A percentile compares a stretch with the other conserved stretches of the same genome.
Conservation (phyloP, 2,888 invertebrate genomes). For the Drosophila barbarae region DNA sequence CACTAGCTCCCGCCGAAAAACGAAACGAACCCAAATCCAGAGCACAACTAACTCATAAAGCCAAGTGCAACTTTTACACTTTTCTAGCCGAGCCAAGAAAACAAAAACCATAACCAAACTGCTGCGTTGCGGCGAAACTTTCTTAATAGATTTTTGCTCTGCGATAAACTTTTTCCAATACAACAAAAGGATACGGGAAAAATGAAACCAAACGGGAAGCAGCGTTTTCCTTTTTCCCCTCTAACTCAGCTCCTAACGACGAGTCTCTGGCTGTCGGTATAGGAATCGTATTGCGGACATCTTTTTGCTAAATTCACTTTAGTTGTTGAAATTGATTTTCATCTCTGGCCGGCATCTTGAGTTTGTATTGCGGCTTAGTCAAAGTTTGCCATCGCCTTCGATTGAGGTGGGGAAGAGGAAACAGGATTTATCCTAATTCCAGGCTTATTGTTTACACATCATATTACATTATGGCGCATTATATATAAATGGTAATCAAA, state of each 20-base stretch:
- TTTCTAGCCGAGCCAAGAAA: conserved; percentile 46
- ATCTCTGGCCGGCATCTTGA: conserved; percentile 60
- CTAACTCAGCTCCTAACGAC: conserved; percentile 25
- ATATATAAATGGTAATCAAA: conserved; percentile 36
- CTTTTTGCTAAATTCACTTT: conserved; percentile 48
- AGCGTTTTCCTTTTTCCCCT: conserved; percentile 11
- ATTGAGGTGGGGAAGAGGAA: conserved; percentile 10
- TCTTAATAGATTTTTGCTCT: conserved; percentile 69
- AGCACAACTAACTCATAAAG: conserved; percentile 53
- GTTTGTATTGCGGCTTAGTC: conserved; percentile 40
- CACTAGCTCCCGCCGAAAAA: conserved; percentile 44
- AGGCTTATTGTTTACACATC: conserved; percentile 41
- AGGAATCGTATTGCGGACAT: conserved; percentile 50
- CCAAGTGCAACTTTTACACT: conserved; percentile 59
- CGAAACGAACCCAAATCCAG: conserved; percentile 14
- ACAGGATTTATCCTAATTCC: conserved; percentile 35
- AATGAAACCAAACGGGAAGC: conserved; percentile 26
- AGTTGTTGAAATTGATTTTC: conserved; percentile 68
- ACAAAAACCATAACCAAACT: conserved; percentile 58
- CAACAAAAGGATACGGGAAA: conserved; percentile 21
- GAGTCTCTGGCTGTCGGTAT: conserved; percentile 16
- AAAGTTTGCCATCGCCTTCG: conserved; percentile 29
- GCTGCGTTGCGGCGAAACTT: conserved; percentile 68
- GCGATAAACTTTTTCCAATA: conserved; percentile 60
- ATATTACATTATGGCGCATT: conserved; percentile 40